phyloP scores from a whole-genome alignment of 2,888 invertebrate genomes.

The Eilema depressum region DNA sequence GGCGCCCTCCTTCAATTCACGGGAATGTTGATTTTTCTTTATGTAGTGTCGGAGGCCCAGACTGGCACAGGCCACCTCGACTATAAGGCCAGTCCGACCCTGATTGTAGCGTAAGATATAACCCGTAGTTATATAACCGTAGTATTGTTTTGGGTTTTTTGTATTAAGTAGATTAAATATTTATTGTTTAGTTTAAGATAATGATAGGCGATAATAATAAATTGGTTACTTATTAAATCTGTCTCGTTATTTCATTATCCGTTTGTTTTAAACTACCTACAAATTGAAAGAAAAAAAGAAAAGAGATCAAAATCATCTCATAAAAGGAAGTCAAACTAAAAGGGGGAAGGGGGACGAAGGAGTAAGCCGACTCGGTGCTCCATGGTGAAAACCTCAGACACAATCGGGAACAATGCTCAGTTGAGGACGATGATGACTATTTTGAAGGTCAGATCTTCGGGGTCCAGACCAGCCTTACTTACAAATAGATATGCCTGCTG shows the following conservation, averaged over 20 bases:
- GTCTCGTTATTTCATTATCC: slow-evolving; percentile 35
- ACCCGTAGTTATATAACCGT: slow-evolving; percentile 45
- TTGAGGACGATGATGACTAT: neutral
- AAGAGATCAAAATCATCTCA: no score
- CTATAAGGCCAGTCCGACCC: slow-evolving; percentile 1
- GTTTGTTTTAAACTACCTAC: neutral
- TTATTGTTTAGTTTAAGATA: slow-evolving; percentile 63
- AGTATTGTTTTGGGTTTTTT: slow-evolving; percentile 54
- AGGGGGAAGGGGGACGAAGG: no score
- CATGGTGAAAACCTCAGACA: no score
- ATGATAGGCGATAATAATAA: slow-evolving; percentile 46
- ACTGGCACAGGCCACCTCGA: neutral
- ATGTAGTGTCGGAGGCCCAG: neutral
- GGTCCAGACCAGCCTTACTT: neutral
- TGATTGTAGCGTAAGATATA: slow-evolving; percentile 31
- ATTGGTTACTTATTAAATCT: slow-evolving; percentile 45
- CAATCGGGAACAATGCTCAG: no score
- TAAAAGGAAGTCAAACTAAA: no score
- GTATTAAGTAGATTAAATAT: slow-evolving; percentile 51
- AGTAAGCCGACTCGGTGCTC: no score
- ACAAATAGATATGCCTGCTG: neutral
- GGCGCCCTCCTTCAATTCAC: no score
- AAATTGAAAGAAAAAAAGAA: no score
- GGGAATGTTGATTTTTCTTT: no score
- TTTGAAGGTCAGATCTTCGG: neutral